These are phyloP conservation scores for Agrochola circellaris DNA, from an alignment of 2,888 invertebrate species.

Conservation along the genomic window DNA sequence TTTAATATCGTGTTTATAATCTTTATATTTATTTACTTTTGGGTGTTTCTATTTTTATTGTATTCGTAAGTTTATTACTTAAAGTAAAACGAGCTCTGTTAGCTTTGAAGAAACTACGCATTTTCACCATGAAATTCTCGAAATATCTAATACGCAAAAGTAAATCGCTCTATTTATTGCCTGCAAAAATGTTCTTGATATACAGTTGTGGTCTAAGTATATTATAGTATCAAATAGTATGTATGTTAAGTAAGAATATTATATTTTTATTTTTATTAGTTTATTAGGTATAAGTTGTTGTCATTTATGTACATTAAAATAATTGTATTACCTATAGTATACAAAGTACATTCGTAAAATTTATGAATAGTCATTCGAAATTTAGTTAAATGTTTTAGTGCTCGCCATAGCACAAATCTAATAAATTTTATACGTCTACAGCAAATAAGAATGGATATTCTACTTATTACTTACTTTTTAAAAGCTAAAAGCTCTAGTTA, in stretches of 20 bases:
- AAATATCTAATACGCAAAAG: neutral
- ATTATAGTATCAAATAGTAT: neutral
- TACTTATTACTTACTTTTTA: neutral
- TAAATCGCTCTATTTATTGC: neutral
- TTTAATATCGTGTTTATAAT: slow-evolving; percentile 12
- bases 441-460: slow-evolving; percentile 2
- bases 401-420: neutral
- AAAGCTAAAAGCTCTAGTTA: neutral
- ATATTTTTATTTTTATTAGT: neutral
- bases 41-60: neutral
- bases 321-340: neutral
- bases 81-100: neutral
- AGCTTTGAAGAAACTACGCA: neutral
- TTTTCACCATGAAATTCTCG: neutral
- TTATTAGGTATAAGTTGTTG: neutral
- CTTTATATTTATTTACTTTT: neutral
- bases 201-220: neutral
- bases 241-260: neutral
- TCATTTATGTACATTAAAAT: neutral
- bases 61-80: neutral
- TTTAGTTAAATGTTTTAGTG: neutral
- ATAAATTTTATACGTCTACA: too few relatives aligned
- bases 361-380: neutral
- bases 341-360: neutral
- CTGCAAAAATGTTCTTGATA: neutral